Conservation (phyloP, 2,113 vertebrate genomes). For the Tachuris rubrigastra region DNA sequence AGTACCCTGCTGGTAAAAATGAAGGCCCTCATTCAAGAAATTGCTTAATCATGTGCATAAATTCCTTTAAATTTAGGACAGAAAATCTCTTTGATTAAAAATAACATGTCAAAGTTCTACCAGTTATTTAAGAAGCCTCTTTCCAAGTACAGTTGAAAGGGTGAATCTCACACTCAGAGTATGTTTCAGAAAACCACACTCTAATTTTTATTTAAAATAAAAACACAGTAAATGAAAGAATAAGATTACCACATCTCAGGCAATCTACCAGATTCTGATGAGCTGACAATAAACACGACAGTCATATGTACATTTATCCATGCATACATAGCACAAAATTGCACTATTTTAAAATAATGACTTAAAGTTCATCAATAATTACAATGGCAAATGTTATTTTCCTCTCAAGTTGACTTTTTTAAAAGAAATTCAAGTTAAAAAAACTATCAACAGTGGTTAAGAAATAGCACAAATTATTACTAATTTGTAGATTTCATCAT, state of each 20-base stretch:
- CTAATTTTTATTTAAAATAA: not conserved
- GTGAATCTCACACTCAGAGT: not conserved
- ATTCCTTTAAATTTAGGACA: constrained; percentile 17
- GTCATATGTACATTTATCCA: not conserved
- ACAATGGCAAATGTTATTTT: not conserved
- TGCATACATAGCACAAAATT: accelerated
- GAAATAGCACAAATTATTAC: not conserved
- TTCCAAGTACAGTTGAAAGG: not conserved
- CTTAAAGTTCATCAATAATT: not conserved
- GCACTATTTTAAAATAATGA: not conserved
- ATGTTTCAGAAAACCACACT: not conserved
- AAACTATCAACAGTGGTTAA: not conserved
- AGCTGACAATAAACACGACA: not conserved
- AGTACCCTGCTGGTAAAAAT: constrained; percentile 40
- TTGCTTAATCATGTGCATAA: constrained; percentile 30
- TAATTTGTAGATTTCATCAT: not conserved
- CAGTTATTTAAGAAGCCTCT: not conserved
- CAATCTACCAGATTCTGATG: not conserved
- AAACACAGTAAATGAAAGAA: not conserved
- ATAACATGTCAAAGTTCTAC: not conserved
- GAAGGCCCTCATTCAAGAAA: constrained; percentile 37
- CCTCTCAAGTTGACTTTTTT: not conserved
- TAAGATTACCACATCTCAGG: not conserved
- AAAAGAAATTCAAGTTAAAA: not conserved
- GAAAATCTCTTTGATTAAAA: not conserved